Evolutionary conservation across 2,797 vertebrate genomes (phyloP).

Genomic region (Enteromius radiatus): DNA sequence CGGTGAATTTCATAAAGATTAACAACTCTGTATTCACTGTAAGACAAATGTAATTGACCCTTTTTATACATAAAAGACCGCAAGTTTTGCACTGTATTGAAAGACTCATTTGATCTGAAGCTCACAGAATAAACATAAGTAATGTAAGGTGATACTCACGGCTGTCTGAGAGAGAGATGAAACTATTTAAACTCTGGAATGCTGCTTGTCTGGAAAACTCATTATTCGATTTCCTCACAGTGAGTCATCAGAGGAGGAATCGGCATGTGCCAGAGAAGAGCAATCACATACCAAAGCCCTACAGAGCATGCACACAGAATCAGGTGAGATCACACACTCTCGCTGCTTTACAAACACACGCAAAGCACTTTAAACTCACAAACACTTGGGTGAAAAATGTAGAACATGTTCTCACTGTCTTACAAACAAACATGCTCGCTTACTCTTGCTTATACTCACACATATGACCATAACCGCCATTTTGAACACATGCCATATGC

Average conservation of each 20-base stretch:
- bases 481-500: neutral
- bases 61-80: neutral
- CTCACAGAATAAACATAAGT: neutral
- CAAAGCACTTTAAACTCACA: conserved; percentile 1
- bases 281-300: conserved; percentile 47
- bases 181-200: neutral
- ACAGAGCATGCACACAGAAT: conserved; percentile 37
- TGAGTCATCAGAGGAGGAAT: conserved; percentile 81
- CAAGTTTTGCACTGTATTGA: neutral
- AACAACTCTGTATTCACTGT: neutral
- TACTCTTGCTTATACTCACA: neutral
- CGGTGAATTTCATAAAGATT: neutral
- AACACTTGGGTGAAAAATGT: neutral
- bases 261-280: conserved; percentile 70
- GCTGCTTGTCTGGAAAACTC: conserved; percentile 28
- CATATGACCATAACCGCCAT: neutral
- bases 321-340: conserved; percentile 46
- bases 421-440: conserved; percentile 1
- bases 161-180: neutral
- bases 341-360: neutral
- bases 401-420: neutral
- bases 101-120: neutral
- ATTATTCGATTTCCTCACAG: conserved; percentile 57
- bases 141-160: neutral
- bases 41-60: neutral